Percentiles rank a stretch among this genome's conserved stretches.
phyloP scores from a whole-genome alignment of 2,888 invertebrate genomes.

The Plutella xylostella region DNA sequence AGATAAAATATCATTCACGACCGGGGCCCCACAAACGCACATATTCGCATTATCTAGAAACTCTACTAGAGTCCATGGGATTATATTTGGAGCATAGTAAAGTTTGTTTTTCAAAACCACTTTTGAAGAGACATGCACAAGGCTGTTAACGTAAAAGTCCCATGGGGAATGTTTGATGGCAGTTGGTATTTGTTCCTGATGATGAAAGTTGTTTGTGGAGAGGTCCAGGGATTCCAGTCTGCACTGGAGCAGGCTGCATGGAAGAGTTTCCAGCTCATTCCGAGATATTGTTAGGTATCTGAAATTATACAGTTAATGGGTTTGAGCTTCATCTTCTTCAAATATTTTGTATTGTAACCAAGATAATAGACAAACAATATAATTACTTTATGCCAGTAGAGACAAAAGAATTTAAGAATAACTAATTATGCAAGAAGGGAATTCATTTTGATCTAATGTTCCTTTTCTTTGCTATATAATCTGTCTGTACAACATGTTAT shows the following conservation, averaged over 20 bases:
- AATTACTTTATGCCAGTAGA: too few species aligned
- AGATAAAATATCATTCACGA: conserved; percentile 34
- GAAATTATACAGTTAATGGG: conserved; percentile 27
- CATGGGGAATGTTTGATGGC: conserved; percentile 28
- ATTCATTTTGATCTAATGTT: too few species aligned
- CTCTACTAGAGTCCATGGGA: conserved; percentile 71
- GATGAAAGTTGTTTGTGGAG: conserved; percentile 65
- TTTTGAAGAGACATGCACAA: conserved; percentile 68
- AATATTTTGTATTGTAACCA: too few species aligned
- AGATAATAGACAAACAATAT: too few species aligned
- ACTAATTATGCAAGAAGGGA: too few species aligned
- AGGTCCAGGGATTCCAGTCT: conserved; percentile 67
- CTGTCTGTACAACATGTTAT: too few species aligned
- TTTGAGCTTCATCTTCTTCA: too few species aligned
- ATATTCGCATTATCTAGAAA: conserved; percentile 72
- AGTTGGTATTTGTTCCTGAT: conserved; percentile 16
- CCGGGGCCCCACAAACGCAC: conserved; percentile 72
- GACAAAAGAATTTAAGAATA: too few species aligned
- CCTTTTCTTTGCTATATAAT: too few species aligned
- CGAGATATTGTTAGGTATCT: conserved; percentile 67
- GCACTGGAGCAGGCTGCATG: conserved; percentile 71
- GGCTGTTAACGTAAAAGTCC: conserved; percentile 53
- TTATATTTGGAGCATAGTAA: conserved; percentile 64
- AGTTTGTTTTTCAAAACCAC: conserved; percentile 61
- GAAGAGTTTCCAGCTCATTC: conserved; percentile 66